Conservation (phyloP, 2,888 invertebrate genomes). For the Stegophylla sp. region DNA sequence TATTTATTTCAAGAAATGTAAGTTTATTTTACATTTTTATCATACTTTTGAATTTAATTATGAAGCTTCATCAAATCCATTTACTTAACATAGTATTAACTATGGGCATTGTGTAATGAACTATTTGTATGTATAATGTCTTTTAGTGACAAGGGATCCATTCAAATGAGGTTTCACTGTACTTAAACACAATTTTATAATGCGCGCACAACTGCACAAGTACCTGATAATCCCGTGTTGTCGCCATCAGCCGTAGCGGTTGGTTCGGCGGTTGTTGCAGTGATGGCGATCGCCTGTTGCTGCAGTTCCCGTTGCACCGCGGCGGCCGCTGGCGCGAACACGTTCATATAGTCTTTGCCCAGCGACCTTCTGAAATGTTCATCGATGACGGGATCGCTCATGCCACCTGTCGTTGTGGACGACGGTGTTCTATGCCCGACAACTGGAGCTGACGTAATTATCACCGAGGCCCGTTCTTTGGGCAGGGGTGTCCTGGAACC, state of each 20-base stretch:
- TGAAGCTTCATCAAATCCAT: too few species aligned
- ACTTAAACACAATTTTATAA: too few species aligned
- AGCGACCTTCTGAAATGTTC: constrained; percentile 93
- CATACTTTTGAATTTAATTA: too few species aligned
- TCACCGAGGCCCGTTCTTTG: constrained; percentile 55
- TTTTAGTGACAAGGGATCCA: too few species aligned
- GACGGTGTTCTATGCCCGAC: constrained; percentile 12
- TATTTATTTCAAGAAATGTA: too few species aligned
- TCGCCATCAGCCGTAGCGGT: constrained; percentile 2
- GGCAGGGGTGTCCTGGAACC: constrained; percentile 13
- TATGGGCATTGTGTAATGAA: too few species aligned
- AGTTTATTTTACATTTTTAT: too few species aligned
- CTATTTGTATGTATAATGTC: too few species aligned
- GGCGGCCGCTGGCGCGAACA: constrained; percentile 63
- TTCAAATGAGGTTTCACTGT: too few species aligned
- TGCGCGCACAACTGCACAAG: too few species aligned
- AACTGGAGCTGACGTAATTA: constrained; percentile 25
- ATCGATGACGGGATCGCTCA: constrained; percentile 90
- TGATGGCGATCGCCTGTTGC: constrained; percentile 6
- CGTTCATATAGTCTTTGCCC: constrained; percentile 79
- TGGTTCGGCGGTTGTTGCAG: neutral
- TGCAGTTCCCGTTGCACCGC: constrained; percentile 20
- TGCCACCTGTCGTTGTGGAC: constrained; percentile 61
- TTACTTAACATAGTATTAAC: too few species aligned
- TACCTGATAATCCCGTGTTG: constrained; percentile 51